These are phyloP conservation scores for Sebastes schlegelii DNA, from an alignment of 2,113 vertebrate species.

Conservation along the genomic window DNA sequence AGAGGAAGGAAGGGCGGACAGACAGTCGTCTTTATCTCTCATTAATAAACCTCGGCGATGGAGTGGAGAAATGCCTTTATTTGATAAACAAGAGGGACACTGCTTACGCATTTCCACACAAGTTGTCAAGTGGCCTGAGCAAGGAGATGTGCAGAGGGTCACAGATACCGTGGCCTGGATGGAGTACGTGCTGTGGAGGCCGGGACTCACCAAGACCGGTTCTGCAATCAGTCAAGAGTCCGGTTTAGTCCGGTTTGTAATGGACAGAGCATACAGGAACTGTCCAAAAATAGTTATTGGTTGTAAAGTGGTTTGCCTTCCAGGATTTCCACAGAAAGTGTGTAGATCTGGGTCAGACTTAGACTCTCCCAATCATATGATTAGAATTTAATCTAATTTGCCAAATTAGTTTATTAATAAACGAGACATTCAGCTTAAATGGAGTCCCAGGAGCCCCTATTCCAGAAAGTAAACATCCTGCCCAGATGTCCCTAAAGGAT, in stretches of 20 bases:
- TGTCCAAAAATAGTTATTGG: slow-evolving; percentile 28
- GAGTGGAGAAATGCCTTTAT: slow-evolving; percentile 60
- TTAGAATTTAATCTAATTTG: neutral
- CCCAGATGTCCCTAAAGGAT: slow-evolving; percentile 2
- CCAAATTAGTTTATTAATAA: neutral
- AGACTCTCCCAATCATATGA: neutral
- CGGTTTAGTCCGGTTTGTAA: slow-evolving; percentile 16
- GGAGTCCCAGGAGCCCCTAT: neutral
- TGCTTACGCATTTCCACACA: slow-evolving; percentile 78
- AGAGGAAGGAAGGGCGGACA: slow-evolving; percentile 78
- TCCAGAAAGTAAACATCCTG: slow-evolving; percentile 5
- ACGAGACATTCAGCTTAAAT: neutral
- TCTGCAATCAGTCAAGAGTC: slow-evolving; percentile 26
- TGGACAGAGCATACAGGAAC: slow-evolving; percentile 22
- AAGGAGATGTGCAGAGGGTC: slow-evolving; percentile 50
- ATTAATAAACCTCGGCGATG: slow-evolving; percentile 71
- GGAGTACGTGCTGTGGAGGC: slow-evolving; percentile 27
- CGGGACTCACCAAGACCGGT: neutral
- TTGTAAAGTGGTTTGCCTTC: slow-evolving; percentile 49
- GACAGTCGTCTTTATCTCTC: slow-evolving; percentile 67
- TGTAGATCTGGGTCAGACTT: neutral
- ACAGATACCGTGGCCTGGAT: slow-evolving; percentile 32
- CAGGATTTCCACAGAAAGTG: slow-evolving; percentile 56
- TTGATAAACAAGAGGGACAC: slow-evolving; percentile 70
- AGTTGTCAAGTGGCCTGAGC: slow-evolving; percentile 60